Evolutionary conservation across 2,797 vertebrate species (phyloP).

Genomic region (Rhinogobio ventralis): DNA sequence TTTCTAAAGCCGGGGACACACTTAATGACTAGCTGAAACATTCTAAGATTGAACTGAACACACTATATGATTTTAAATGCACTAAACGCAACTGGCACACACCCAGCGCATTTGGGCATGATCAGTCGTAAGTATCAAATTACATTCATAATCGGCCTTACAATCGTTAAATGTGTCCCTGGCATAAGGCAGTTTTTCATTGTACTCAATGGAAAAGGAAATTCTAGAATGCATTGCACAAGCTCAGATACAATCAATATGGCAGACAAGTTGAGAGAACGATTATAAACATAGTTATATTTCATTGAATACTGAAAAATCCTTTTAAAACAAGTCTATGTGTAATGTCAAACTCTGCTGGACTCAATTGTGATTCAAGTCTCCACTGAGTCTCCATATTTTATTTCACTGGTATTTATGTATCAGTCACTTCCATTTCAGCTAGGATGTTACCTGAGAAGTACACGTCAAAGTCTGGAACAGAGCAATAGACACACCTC

Average conservation of each 20-base stretch:
- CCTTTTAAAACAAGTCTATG: neutral
- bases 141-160: too few species aligned
- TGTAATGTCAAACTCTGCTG: neutral
- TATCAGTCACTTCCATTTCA: neutral
- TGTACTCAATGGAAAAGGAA: neutral
- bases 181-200: neutral
- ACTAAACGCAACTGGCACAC: too few species aligned
- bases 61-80: too few species aligned
- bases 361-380: neutral
- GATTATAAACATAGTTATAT: neutral
- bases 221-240: neutral
- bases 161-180: too few species aligned
- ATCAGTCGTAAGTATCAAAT: too few species aligned
- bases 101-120: too few species aligned
- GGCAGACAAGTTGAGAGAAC: neutral
- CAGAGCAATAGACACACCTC: constrained; percentile 79
- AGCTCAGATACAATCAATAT: neutral
- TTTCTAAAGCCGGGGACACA: neutral
- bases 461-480: neutral
- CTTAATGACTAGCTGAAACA: too few species aligned
- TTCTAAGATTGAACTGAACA: too few species aligned
- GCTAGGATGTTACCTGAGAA: too few species aligned
- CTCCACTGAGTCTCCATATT: too few species aligned
- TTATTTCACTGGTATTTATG: too few species aligned
- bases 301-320: neutral